Conservation (phyloP, 2,888 invertebrate species). For the Falcaria lacertinaria region DNA sequence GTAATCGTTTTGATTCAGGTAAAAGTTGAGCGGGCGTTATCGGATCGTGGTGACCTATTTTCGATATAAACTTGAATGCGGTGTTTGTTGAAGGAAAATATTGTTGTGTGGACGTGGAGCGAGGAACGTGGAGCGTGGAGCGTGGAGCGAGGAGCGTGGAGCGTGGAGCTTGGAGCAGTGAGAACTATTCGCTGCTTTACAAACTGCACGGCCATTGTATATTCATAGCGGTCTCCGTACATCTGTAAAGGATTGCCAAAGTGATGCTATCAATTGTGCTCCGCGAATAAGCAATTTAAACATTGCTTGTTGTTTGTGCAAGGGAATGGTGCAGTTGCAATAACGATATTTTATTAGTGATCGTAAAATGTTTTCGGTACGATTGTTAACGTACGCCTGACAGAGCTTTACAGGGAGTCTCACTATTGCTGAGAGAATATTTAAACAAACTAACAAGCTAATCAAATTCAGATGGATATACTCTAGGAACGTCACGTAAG, state of each 20-base stretch:
- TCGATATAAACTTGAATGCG: conserved; percentile 1
- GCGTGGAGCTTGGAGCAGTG: neutral
- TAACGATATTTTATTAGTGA: too few species aligned
- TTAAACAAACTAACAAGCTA: too few species aligned
- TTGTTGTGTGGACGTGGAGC: too few species aligned
- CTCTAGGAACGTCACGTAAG: too few species aligned
- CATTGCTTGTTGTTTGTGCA: neutral
- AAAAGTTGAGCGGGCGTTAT: neutral
- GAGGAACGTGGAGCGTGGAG: too few species aligned
- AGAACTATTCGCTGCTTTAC: neutral
- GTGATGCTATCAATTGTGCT: neutral
- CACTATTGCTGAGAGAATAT: too few species aligned
- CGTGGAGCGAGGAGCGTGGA: too few species aligned
- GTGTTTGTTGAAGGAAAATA: conserved; percentile 1
- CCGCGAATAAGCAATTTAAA: neutral
- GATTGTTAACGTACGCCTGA: too few species aligned
- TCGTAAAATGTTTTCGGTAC: too few species aligned
- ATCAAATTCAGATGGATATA: too few species aligned
- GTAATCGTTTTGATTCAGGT: neutral
- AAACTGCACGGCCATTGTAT: neutral
- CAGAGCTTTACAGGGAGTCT: too few species aligned
- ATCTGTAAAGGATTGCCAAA: neutral
- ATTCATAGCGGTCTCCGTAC: neutral
- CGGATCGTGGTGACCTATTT: conserved; percentile 1
- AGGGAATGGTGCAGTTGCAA: too few species aligned